A percentile compares a stretch with the other conserved stretches of the same genome.
phyloP scores from a whole-genome alignment of 2,888 invertebrate species.

The Phymatocera aterrima region DNA sequence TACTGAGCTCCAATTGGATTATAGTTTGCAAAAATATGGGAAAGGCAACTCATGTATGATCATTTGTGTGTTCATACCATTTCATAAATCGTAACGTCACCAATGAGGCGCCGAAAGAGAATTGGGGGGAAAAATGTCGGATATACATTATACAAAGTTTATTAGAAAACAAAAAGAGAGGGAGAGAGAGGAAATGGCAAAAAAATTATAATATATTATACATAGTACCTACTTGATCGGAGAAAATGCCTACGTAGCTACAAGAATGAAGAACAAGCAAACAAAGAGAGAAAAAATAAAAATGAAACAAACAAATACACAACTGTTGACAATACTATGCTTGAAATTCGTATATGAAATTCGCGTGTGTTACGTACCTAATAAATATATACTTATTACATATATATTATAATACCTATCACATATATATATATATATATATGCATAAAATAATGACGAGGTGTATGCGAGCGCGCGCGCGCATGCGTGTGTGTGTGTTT shows the following conservation, averaged over 20 bases:
- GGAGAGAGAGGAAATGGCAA: no score
- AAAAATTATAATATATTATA: neutral
- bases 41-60: no score
- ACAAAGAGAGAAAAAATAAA: conserved; percentile 45
- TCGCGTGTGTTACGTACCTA: conserved; percentile 69
- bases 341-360: conserved; percentile 67
- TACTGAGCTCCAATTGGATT: no score
- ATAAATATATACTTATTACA: no score
- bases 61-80: no score
- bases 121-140: neutral
- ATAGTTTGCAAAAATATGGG: no score
- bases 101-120: neutral
- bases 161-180: no score
- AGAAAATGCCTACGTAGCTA: conserved; percentile 2
- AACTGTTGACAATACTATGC: conserved; percentile 73
- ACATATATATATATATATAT: no score
- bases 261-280: conserved; percentile 42
- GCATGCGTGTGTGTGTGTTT: no score
- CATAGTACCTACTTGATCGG: neutral
- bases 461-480: no score
- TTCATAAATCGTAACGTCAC: neutral
- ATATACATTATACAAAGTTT: no score
- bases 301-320: conserved; percentile 62
- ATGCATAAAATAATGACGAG: conserved; percentile 59
- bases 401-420: no score